These are phyloP conservation scores for Oligia latruncula DNA, from an alignment of 2,888 invertebrate genomes.

Conservation along the genomic window DNA sequence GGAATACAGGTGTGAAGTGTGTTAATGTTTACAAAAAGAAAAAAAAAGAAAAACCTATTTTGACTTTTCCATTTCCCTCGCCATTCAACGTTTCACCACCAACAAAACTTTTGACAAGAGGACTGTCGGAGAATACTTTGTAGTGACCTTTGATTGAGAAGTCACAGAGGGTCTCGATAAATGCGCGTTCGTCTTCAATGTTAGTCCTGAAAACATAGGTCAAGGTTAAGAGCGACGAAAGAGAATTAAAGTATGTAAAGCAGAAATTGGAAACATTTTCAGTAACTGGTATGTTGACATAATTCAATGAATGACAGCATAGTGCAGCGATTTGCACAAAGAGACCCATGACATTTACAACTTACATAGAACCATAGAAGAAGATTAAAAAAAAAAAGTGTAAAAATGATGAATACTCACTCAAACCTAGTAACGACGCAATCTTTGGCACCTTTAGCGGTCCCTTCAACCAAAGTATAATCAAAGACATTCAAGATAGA, in stretches of 20 bases:
- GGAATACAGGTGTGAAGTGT: no score
- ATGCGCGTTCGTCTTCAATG: conserved; percentile 63
- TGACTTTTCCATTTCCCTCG: conserved; percentile 71
- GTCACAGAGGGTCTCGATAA: conserved; percentile 71
- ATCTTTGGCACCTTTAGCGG: conserved; percentile 69
- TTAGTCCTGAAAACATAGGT: conserved; percentile 65
- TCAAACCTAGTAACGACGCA: conserved; percentile 62
- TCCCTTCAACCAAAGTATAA: conserved; percentile 71
- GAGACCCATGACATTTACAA: neutral
- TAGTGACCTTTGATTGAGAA: conserved; percentile 71
- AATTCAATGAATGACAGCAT: neutral
- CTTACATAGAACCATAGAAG: neutral
- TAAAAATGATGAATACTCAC: conserved; percentile 53
- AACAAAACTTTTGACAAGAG: conserved; percentile 62
- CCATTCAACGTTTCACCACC: conserved; percentile 65
- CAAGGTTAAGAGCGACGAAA: neutral
- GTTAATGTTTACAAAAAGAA: no score
- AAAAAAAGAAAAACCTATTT: conserved; percentile 66
- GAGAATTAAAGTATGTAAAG: no score
- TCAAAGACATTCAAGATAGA: conserved; percentile 65
- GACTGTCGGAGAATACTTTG: conserved; percentile 57
- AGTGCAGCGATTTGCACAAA: neutral
- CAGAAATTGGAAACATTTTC: neutral
- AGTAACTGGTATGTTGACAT: neutral
- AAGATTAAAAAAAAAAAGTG: neutral